Conservation (phyloP, 2,113 vertebrate species). For the Oenanthe oenanthe region DNA sequence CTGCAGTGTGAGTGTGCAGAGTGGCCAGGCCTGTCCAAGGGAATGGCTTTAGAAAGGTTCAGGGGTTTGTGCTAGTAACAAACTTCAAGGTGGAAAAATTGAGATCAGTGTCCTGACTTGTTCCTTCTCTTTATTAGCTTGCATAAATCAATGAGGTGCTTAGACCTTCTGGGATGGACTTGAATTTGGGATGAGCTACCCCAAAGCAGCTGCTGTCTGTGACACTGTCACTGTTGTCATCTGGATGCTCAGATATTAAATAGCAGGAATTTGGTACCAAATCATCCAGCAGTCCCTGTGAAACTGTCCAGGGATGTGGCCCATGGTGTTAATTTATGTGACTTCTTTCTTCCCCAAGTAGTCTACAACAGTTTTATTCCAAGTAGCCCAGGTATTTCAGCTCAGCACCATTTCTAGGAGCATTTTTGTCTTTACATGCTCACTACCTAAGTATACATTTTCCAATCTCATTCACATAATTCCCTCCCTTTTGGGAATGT, state of each 20-base stretch:
- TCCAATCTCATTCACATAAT: not conserved
- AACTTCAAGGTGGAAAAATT: not conserved
- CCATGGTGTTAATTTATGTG: not conserved
- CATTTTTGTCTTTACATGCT: not conserved
- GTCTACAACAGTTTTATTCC: not conserved
- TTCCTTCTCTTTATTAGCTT: not conserved
- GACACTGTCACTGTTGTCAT: rapidly evolving
- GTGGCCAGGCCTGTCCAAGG: rapidly evolving
- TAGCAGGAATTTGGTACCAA: not conserved
- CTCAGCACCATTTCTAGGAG: not conserved
- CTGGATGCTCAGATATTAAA: not conserved
- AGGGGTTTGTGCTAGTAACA: not conserved
- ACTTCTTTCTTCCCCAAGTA: not conserved
- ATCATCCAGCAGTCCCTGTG: not conserved
- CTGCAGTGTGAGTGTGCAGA: no score
- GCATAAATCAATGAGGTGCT: not conserved
- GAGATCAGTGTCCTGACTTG: not conserved
- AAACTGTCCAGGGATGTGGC: not conserved
- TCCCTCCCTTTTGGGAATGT: conserved; percentile 13
- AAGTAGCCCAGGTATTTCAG: not conserved
- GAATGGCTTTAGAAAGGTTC: not conserved
- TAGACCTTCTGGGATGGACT: not conserved
- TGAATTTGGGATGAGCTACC: not conserved
- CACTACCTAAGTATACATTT: not conserved
- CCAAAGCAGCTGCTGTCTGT: not conserved